These are phyloP conservation scores for Saccopteryx bilineata DNA, from an alignment of 2,113 vertebrate species.

Conservation along the genomic window DNA sequence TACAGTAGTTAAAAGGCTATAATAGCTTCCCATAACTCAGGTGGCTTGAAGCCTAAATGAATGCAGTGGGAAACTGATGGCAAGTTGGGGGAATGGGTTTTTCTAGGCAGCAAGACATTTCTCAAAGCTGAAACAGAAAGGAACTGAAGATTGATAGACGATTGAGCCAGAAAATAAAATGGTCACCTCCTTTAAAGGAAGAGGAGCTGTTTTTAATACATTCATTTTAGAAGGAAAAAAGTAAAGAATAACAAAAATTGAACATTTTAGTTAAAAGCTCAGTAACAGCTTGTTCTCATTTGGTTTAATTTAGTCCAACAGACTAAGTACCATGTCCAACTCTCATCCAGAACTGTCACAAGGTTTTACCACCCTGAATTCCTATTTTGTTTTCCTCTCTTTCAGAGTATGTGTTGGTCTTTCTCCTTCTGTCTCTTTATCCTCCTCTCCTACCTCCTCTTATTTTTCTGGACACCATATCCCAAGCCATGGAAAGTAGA, in stretches of 20 bases:
- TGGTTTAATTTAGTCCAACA: constrained; percentile 73
- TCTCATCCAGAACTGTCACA: constrained; percentile 73
- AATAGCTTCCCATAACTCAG: constrained; percentile 76
- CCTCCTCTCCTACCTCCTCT: no score
- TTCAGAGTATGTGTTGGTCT: background rate
- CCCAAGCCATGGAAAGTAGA: background rate
- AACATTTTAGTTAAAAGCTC: constrained; percentile 77
- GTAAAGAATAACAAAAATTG: constrained; percentile 62
- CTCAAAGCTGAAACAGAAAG: constrained; percentile 77
- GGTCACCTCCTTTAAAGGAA: constrained; percentile 65
- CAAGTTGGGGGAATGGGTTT: constrained; percentile 60
- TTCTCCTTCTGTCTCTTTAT: background rate
- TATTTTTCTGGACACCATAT: background rate
- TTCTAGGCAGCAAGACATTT: constrained; percentile 72
- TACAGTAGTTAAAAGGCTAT: constrained; percentile 73
- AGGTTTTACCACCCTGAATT: constrained; percentile 48
- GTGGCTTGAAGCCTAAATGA: constrained; percentile 72
- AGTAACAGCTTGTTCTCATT: constrained; percentile 79
- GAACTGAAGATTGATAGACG: constrained; percentile 81
- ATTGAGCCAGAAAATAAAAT: constrained; percentile 74
- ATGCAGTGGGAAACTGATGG: constrained; percentile 63
- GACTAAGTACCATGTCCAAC: constrained; percentile 57
- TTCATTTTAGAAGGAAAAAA: constrained; percentile 67
- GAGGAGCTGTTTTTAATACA: constrained; percentile 64
- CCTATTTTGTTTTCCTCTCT: background rate